Conservation (phyloP, 37 sponge, comb jelly and placozoan genomes). For the Haliclona indistincta region DNA sequence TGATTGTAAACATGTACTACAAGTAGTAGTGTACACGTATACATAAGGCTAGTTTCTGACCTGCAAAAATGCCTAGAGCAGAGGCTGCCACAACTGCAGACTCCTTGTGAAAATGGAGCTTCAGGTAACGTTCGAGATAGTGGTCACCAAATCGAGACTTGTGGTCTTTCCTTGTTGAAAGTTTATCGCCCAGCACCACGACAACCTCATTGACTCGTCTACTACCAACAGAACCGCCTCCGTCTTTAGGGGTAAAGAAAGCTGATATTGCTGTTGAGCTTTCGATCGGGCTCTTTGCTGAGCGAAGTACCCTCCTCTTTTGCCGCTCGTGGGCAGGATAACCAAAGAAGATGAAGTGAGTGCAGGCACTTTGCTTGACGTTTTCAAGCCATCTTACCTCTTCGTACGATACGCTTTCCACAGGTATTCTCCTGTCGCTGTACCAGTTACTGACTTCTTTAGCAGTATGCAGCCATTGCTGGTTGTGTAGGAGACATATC, state of each 20-base stretch:
- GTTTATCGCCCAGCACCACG: neutral
- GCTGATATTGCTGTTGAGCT: neutral
- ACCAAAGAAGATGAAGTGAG: conserved; percentile 33
- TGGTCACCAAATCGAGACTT: neutral
- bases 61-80: conserved; percentile 40
- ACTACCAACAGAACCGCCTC: neutral
- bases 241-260: neutral
- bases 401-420: no score
- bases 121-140: conserved; percentile 31
- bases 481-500: neutral
- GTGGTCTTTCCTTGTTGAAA: neutral
- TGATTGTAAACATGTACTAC: no score
- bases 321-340: conserved; percentile 10
- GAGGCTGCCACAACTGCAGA: neutral
- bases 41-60: neutral
- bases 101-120: neutral
- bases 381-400: conserved; percentile 9
- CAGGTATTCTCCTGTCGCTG: neutral
- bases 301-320: neutral
- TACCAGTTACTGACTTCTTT: neutral
- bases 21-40: no score
- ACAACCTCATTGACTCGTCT: neutral
- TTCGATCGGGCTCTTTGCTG: neutral
- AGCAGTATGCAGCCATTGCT: neutral
- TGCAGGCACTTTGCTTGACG: neutral